Evolutionary conservation across 2,888 invertebrate species (phyloP).

Genomic region (Cacoxenus indagator): DNA sequence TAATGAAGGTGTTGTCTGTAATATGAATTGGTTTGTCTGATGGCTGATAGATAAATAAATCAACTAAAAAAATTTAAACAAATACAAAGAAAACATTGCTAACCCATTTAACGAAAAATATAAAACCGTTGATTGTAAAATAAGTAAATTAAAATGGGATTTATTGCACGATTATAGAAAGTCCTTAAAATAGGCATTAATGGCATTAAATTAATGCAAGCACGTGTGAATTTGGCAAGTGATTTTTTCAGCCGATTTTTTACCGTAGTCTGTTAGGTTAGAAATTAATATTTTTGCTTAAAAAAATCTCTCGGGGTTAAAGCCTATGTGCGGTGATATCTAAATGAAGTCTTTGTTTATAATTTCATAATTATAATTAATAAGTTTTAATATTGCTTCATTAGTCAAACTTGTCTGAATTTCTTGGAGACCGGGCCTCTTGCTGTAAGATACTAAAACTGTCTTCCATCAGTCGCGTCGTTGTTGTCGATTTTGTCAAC

Average conservation of each 20-base stretch:
- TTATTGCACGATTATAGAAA: not conserved
- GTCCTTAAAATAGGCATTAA: not conserved
- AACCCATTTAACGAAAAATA: no score
- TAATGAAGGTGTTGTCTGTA: not conserved
- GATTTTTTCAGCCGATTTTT: not conserved
- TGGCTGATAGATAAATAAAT: not conserved
- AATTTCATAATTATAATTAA: no score
- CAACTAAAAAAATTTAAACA: not conserved
- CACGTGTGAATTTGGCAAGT: not conserved
- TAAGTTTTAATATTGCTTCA: no score
- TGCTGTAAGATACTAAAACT: no score
- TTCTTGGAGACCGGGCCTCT: no score
- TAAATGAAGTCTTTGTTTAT: no score
- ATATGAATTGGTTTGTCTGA: not conserved
- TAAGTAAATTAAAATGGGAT: not conserved
- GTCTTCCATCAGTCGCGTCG: no score
- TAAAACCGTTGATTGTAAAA: no score
- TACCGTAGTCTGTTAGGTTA: not conserved
- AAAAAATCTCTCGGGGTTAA: no score
- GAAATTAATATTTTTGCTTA: no score
- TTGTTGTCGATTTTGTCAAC: constrained; percentile 54
- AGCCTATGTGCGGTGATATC: no score
- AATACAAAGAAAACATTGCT: not conserved
- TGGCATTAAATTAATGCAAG: not conserved
- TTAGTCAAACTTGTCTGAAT: no score